Base-by-base conservation (phyloP, 92 coral and sea anemone species). In the Porites rus region DNA sequence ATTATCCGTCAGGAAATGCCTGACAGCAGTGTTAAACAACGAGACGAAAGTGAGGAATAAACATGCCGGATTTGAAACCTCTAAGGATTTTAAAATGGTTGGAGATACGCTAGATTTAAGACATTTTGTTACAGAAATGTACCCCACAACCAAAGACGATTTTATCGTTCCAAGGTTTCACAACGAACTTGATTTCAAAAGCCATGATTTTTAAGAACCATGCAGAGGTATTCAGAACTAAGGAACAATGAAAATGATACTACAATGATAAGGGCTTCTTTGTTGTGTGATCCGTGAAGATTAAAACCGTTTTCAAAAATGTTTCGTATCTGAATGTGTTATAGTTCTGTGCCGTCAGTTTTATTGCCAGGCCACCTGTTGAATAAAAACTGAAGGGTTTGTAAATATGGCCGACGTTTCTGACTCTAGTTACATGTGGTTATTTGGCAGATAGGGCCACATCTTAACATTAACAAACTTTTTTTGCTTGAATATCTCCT, bases 101-200 rank as follows among this genome's bases (percentile, higher is more conserved):
- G 52, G 52, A 25, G 38, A 60, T 50, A 11, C 21, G 38, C 43
- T 65, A 25, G 16, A 18, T 17, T 20, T 28, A n/a, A 31, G 56
- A 63, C 38, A 67, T 80, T 22, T 8, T 10, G 31, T 51, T 65
- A 10, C 31, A 1, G 51, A 20, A 58, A 18, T n/a, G 38, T 7
- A 10, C 56, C 17, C 16, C 56, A 66, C 7, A 24, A 18, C 5
- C 1, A 46, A 4, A 19, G 22, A 70, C 14, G 21, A 58, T 12
- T 70, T 56, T 7, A 56, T 56, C 65, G 14, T 5, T 28, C 4
- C 46, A 1, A 17, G 58, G 77, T 51, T 18, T 53, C 84, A 51
- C 75, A 22, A 22, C 9, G 25, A 56, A 56, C 78, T 81, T 81
- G 78, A 81, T 56, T 70, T 81, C 77, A 38, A 70, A 65, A n/a